Evolutionary conservation across 2,888 invertebrate species (phyloP).

Genomic region (Malacosoma neustria): DNA sequence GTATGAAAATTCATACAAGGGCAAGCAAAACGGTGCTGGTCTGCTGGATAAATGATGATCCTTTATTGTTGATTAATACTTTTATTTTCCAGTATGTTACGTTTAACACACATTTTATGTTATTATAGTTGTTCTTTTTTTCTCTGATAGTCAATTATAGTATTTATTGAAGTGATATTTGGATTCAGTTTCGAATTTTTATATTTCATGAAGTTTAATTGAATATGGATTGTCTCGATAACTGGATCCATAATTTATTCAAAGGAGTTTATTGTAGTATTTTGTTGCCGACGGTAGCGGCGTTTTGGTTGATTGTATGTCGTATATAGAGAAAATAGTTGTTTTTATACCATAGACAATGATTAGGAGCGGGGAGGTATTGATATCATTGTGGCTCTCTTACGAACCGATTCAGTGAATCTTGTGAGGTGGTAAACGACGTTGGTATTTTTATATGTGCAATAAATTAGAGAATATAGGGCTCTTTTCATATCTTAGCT

Average conservation of each 20-base stretch:
- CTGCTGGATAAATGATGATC: no score
- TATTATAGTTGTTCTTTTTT: conserved; percentile 28
- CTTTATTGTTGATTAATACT: no score
- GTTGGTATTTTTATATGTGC: conserved; percentile 68
- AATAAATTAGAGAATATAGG: conserved; percentile 56
- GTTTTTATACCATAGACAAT: conserved; percentile 20
- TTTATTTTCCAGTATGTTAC: no score
- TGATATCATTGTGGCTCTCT: conserved; percentile 20
- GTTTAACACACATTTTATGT: no score
- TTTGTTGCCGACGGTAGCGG: conserved; percentile 36
- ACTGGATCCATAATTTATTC: conserved; percentile 29
- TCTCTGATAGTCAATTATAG: conserved; percentile 44
- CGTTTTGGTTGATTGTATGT: conserved; percentile 33
- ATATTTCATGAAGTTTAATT: conserved; percentile 4
- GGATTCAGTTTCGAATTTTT: conserved; percentile 29
- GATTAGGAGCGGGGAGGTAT: conserved; percentile 16
- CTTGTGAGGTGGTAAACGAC: conserved; percentile 22
- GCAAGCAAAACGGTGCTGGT: no score
- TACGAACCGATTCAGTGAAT: conserved; percentile 17
- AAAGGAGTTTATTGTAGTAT: conserved; percentile 22
- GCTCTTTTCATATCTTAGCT: conserved; percentile 67
- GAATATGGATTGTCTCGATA: conserved; percentile 7
- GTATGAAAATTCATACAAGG: no score
- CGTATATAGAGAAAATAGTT: not conserved
- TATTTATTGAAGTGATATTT: conserved; percentile 34